Evolutionary conservation across 2,888 invertebrate genomes (phyloP).

Genomic region (Tridacna gigas): DNA sequence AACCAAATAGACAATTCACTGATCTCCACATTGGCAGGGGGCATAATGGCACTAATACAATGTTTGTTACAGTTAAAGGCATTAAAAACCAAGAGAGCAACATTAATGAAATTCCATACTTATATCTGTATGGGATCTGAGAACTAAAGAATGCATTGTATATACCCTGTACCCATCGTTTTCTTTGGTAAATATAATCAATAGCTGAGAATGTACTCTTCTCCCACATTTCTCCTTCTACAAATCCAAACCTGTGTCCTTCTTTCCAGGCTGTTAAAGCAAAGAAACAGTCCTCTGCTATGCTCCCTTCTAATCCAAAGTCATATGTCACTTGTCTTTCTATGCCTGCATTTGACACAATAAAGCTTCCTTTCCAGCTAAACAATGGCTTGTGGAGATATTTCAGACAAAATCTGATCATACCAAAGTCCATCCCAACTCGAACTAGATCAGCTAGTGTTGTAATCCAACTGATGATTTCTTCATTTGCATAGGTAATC

Average conservation of each 20-base stretch:
- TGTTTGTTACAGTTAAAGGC: constrained; percentile 74
- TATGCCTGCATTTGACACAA: constrained; percentile 76
- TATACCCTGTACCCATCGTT: constrained; percentile 80
- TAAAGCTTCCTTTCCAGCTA: constrained; percentile 81
- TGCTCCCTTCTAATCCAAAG: constrained; percentile 76
- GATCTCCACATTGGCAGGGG: constrained; percentile 70
- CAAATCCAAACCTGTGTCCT: constrained; percentile 78
- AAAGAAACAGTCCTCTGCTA: constrained; percentile 80
- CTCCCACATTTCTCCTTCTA: constrained; percentile 81
- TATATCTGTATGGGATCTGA: constrained; percentile 73
- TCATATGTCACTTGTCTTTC: constrained; percentile 76
- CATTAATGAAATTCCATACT: constrained; percentile 74
- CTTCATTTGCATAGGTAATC: constrained; percentile 75
- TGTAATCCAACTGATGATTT: constrained; percentile 79
- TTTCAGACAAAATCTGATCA: constrained; percentile 70
- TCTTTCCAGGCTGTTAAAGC: constrained; percentile 75
- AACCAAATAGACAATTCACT: constrained; percentile 67
- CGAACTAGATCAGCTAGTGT: constrained; percentile 77
- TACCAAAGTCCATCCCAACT: constrained; percentile 77
- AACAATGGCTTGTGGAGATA: constrained; percentile 76
- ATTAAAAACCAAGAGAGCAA: constrained; percentile 71
- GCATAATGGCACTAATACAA: constrained; percentile 68
- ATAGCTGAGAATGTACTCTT: constrained; percentile 77
- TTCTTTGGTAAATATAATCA: constrained; percentile 77
- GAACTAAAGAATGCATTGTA: constrained; percentile 70